Conservation (phyloP, 2,888 invertebrate genomes). For the Dascillus cervinus region DNA sequence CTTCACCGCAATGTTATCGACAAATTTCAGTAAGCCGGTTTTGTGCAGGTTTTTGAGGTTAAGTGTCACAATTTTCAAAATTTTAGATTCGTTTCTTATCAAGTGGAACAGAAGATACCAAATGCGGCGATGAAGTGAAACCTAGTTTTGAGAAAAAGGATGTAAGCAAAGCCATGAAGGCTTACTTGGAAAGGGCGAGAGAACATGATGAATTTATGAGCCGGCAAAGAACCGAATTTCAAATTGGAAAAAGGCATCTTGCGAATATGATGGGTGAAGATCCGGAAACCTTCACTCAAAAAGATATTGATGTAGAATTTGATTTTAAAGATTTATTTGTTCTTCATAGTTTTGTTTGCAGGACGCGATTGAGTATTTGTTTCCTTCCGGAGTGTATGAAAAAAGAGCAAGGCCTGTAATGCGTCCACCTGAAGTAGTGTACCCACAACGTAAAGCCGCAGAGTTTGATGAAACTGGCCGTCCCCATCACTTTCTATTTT, state of each 20-base stretch:
- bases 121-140: too few relatives aligned
- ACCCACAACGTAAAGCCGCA: conserved; percentile 74
- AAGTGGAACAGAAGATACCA: too few relatives aligned
- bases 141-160: conserved; percentile 43
- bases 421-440: conserved; percentile 84
- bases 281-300: conserved; percentile 79
- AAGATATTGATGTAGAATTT: conserved; percentile 71
- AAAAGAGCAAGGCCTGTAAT: conserved; percentile 80
- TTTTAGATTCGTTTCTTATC: too few relatives aligned
- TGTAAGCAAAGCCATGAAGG: conserved; percentile 82
- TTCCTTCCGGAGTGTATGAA: conserved; percentile 89
- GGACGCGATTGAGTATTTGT: conserved; percentile 87
- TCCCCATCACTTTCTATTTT: conserved; percentile 87
- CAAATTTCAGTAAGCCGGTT: too few relatives aligned
- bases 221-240: conserved; percentile 69
- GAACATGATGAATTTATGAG: conserved; percentile 80
- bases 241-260: conserved; percentile 88
- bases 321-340: background rate
- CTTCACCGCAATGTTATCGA: too few relatives aligned
- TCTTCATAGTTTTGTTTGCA: conserved; percentile 43
- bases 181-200: conserved; percentile 75
- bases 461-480: conserved; percentile 87
- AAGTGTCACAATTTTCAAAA: too few relatives aligned
- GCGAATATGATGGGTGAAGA: conserved; percentile 99
- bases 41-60: too few relatives aligned